Evolutionary conservation across 2,113 vertebrate genomes (phyloP).

Genomic region (Corythornis madagascariensis): DNA sequence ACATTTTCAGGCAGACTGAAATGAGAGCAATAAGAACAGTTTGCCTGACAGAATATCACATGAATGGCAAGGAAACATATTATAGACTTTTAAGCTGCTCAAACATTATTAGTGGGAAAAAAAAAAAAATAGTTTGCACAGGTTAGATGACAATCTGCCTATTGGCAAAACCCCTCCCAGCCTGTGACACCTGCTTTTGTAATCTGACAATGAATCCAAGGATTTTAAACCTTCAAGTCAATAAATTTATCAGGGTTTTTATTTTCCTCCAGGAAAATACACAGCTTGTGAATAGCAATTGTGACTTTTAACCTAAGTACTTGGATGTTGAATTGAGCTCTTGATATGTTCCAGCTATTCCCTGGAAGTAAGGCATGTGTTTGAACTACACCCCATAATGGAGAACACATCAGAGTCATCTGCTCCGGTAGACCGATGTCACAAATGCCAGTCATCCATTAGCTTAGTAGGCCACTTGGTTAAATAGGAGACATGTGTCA

Average conservation of each 20-base stretch:
- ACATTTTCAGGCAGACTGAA: not conserved
- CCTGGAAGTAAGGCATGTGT: not conserved
- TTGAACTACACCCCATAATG: not conserved
- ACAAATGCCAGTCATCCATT: not conserved
- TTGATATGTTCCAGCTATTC: not conserved
- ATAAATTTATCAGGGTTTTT: not conserved
- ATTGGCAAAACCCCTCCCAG: not conserved
- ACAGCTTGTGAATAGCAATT: not conserved
- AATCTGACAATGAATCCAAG: not conserved
- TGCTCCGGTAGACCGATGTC: not conserved
- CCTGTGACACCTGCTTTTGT: not conserved
- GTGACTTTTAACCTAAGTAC: not conserved
- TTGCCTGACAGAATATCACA: not conserved
- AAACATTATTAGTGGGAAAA: not conserved
- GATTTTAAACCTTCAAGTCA: not conserved
- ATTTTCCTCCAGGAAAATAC: not conserved
- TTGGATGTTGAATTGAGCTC: not conserved
- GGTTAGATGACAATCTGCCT: not conserved
- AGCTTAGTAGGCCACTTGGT: not conserved
- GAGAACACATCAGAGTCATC: not conserved
- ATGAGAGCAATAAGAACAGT: not conserved
- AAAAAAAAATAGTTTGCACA: not conserved
- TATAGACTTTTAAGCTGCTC: not conserved
- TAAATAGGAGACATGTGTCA: not conserved
- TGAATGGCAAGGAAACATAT: not conserved